phyloP scores from a whole-genome alignment of 2,113 vertebrate genomes.

The Leucopternis melanops region DNA sequence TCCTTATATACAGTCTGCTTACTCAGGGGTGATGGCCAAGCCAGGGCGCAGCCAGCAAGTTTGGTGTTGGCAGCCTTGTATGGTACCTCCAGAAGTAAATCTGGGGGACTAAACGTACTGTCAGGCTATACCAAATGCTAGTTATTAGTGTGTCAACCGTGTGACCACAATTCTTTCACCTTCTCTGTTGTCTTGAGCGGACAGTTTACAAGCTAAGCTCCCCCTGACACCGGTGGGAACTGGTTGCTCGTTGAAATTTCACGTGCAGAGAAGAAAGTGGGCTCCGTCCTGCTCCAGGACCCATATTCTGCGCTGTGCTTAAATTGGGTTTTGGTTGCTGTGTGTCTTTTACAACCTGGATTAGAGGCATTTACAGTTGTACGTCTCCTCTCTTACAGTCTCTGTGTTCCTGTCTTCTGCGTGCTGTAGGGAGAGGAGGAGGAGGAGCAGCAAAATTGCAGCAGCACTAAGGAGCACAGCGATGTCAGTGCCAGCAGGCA shows the following conservation, averaged over 20 bases:
- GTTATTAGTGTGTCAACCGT: not conserved
- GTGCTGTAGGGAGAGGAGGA: not conserved
- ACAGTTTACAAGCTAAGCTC: not conserved
- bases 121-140: not conserved
- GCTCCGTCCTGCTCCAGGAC: not conserved
- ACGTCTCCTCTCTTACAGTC: not conserved
- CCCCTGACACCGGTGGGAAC: fast-evolving
- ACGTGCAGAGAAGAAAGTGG: not conserved
- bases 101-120: not conserved
- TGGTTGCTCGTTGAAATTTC: not conserved
- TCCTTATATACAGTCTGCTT: not conserved
- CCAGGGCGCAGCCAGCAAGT: not conserved
- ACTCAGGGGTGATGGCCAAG: not conserved
- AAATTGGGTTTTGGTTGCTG: not conserved
- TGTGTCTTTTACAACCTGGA: not conserved
- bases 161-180: not conserved
- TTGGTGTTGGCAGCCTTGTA: not conserved
- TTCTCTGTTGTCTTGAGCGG: not conserved
- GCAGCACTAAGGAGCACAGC: not conserved
- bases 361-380: not conserved
- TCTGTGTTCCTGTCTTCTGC: not conserved
- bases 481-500: not conserved
- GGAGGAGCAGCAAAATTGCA: not conserved
- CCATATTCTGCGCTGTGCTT: not conserved
- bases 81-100: not conserved